A percentile compares a stretch with the other conserved stretches of the same genome.
Evolutionary conservation across 2,888 invertebrate species (phyloP).

Genomic region (Ectobius pallidus): DNA sequence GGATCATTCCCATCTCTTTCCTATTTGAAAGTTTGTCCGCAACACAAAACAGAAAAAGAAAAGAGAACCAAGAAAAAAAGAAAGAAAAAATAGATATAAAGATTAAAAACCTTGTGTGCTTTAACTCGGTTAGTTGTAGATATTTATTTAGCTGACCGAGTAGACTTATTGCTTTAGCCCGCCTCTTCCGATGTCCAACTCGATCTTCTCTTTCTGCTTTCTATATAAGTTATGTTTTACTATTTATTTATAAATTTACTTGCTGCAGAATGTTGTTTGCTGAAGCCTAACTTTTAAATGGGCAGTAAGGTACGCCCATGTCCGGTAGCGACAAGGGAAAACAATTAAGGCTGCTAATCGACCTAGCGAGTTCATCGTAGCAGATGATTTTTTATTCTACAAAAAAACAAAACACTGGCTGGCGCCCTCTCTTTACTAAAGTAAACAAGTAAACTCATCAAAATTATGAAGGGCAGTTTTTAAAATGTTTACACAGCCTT

Average conservation of each 20-base stretch:
- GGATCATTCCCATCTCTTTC: no score
- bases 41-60: no score
- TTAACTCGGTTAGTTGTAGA: neutral
- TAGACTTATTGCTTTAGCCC: neutral
- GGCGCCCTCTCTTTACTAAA: no score
- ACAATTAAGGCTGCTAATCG: conserved; percentile 10
- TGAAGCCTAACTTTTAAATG: conserved; percentile 4
- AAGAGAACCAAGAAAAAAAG: no score
- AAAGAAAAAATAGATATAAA: no score
- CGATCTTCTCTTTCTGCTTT: neutral
- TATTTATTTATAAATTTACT: conserved; percentile 7
- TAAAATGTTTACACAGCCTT: no score
- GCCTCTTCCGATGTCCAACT: neutral
- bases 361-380: neutral
- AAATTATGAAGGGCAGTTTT: no score
- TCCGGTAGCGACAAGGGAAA: conserved; percentile 11
- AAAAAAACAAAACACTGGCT: no score
- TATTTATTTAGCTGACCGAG: neutral
- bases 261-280: neutral
- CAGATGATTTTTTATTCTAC: no score
- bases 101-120: neutral
- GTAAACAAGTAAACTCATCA: no score
- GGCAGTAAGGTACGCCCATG: conserved; percentile 9
- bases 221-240: neutral
- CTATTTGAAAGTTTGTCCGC: no score